Percentiles rank a stretch among this genome's conserved stretches.
These are phyloP conservation scores for Pseudochromis fuscus DNA, from an alignment of 2,797 vertebrate genomes.

Conservation along the genomic window DNA sequence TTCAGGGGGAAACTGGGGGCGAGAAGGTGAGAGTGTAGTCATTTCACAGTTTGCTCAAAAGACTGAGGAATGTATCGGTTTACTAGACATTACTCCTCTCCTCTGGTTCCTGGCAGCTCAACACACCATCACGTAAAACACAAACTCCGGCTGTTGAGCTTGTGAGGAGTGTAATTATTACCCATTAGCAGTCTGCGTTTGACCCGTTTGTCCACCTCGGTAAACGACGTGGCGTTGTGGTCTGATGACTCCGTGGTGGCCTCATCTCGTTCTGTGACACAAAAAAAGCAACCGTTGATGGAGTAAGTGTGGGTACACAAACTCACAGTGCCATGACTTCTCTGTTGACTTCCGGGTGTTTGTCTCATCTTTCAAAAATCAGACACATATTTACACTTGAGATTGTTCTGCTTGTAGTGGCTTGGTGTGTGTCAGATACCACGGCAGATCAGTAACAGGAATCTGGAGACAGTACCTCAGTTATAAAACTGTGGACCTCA, in stretches of 20 bases:
- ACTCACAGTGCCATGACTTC: not conserved
- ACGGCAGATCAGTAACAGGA: conserved; percentile 58
- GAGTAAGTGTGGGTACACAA: not conserved
- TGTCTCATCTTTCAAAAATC: conserved; percentile 42
- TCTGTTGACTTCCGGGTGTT: conserved; percentile 14
- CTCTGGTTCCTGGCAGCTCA: conserved; percentile 60
- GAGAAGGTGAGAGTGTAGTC: conserved; percentile 69
- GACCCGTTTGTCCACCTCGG: conserved; percentile 96
- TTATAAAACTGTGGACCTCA: conserved; percentile 80
- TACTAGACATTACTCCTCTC: conserved; percentile 67
- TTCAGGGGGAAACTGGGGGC: conserved; percentile 68
- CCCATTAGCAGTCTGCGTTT: conserved; percentile 97
- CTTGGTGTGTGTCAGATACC: conserved; percentile 66
- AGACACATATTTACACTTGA: conserved; percentile 64
- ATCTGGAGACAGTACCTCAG: conserved; percentile 59
- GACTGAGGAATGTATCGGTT: conserved; percentile 82
- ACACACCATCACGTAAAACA: conserved; percentile 28
- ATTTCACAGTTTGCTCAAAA: conserved; percentile 89
- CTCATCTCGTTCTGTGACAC: conserved; percentile 89
- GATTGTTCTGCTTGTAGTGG: conserved; percentile 52
- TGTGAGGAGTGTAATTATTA: conserved; percentile 77
- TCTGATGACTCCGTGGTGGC: conserved; percentile 85
- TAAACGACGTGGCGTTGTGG: conserved; percentile 89
- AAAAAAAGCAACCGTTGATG: conserved; percentile 37
- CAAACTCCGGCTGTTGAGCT: conserved; percentile 14